Evolutionary conservation across 1,140 invertebrate genomes (phyloP).

Genomic region (Drosophila suzukii): DNA sequence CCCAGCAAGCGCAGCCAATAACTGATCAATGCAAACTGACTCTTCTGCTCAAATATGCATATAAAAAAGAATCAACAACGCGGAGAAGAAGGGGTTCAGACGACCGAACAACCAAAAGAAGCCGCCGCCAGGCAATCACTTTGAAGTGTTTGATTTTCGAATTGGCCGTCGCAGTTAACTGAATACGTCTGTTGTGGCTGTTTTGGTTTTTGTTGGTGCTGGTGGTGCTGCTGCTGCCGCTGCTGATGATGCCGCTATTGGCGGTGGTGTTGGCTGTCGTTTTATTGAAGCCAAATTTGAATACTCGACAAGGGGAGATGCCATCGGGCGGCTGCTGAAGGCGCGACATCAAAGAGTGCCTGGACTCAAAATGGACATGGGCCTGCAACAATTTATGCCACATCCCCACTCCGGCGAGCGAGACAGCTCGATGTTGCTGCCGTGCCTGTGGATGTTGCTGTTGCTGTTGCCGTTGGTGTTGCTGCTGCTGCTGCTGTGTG

Average conservation of each 20-base stretch:
- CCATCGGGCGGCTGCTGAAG: slow-evolving; percentile 43
- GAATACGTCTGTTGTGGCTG: slow-evolving; percentile 29
- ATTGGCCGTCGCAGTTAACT: slow-evolving; percentile 70
- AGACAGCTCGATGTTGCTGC: slow-evolving; percentile 24
- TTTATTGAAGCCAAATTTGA: slow-evolving; percentile 83
- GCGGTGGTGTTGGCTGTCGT: slow-evolving; percentile 78
- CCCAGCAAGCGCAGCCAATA: slow-evolving; percentile 67
- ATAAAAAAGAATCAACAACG: slow-evolving; percentile 41
- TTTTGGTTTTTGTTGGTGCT: slow-evolving; percentile 23
- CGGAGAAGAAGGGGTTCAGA: slow-evolving; percentile 3
- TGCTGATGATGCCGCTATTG: slow-evolving; percentile 45
- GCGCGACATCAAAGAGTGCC: slow-evolving; percentile 82
- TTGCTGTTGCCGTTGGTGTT: slow-evolving; percentile 13
- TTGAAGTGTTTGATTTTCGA: slow-evolving; percentile 82
- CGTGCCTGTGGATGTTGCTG: slow-evolving; percentile 6
- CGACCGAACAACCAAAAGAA: slow-evolving; percentile 64
- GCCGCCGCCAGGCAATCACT: slow-evolving; percentile 72
- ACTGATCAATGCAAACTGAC: slow-evolving; percentile 75
- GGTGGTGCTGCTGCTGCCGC: slow-evolving; percentile 37
- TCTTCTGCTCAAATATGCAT: slow-evolving; percentile 55
- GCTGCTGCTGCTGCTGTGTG: slow-evolving; percentile 18
- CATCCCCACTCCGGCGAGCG: slow-evolving; percentile 12
- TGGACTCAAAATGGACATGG: slow-evolving; percentile 82
- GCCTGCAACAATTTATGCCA: slow-evolving; percentile 81
- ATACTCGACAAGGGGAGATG: slow-evolving; percentile 71